phyloP scores from a whole-genome alignment of 2,888 invertebrate genomes.

The Drosophila macrospina region DNA sequence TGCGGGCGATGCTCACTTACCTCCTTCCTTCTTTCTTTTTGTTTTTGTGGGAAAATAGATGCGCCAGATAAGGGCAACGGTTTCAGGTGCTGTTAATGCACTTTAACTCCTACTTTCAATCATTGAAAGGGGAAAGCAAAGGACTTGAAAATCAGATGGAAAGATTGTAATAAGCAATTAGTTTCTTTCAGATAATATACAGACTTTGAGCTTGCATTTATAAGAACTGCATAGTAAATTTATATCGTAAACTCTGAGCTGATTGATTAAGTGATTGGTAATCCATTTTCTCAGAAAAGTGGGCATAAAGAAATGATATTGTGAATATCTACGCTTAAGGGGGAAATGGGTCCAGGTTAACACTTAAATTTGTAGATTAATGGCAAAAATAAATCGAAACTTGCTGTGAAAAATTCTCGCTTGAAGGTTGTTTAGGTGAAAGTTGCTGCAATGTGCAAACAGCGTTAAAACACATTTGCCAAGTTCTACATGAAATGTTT shows the following conservation, averaged over 20 bases:
- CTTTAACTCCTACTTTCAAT: conserved; percentile 13
- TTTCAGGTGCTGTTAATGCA: conserved; percentile 33
- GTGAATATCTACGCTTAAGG: no score
- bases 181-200: neutral
- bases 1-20: conserved; percentile 32
- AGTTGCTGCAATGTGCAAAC: neutral
- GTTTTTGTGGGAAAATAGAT: conserved; percentile 32
- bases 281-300: no score
- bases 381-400: conserved; percentile 1
- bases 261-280: no score
- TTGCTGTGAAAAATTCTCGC: neutral
- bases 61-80: conserved; percentile 22
- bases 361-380: neutral
- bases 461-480: neutral
- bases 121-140: conserved; percentile 10
- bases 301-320: no score
- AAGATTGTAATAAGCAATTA: neutral
- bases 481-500: neutral
- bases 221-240: no score
- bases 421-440: conserved; percentile 2
- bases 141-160: conserved; percentile 8
- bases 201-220: no score
- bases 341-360: no score
- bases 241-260: no score
- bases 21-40: neutral